Conservation (phyloP, 1,140 invertebrate genomes). For the Zaprionus ornatus region DNA sequence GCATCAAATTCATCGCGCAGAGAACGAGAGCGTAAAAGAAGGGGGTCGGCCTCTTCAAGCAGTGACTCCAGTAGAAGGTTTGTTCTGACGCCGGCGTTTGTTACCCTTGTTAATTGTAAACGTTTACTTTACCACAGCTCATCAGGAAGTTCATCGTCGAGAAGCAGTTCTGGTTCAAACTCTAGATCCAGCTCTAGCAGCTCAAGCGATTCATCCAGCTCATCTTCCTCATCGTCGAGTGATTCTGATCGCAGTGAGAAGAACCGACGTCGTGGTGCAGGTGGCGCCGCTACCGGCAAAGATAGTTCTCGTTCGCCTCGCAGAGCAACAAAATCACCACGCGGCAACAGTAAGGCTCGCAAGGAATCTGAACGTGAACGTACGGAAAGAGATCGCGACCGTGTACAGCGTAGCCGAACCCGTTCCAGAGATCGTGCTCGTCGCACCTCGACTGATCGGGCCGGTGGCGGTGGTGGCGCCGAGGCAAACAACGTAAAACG, state of each 20-base stretch:
- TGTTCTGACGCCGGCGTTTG: background rate
- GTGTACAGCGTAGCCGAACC: conserved; percentile 33
- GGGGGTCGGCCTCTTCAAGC: conserved; percentile 88
- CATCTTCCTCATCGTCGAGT: conserved; percentile 86
- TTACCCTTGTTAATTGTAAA: conserved; percentile 14
- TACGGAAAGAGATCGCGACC: conserved; percentile 53
- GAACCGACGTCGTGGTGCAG: conserved; percentile 74
- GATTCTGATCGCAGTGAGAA: conserved; percentile 83
- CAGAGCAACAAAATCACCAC: conserved; percentile 84
- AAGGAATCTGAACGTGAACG: conserved; percentile 72
- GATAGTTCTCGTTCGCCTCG: conserved; percentile 77
- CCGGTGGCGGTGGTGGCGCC: conserved; percentile 11
- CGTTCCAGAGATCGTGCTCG: conserved; percentile 53
- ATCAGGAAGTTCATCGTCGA: conserved; percentile 88
- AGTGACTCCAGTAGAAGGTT: conserved; percentile 90
- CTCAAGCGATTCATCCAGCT: conserved; percentile 87
- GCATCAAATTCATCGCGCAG: conserved; percentile 71
- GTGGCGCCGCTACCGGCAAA: conserved; percentile 83
- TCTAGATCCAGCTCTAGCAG: conserved; percentile 91
- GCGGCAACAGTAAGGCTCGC: conserved; percentile 56
- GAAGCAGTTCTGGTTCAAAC: conserved; percentile 90
- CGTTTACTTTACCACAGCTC: conserved; percentile 55
- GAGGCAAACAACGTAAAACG: conserved; percentile 67
- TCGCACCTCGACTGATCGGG: conserved; percentile 50
- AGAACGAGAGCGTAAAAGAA: conserved; percentile 77